Evolutionary conservation across 2,797 vertebrate genomes (phyloP).

Genomic region (Adrianichthys oophorus): DNA sequence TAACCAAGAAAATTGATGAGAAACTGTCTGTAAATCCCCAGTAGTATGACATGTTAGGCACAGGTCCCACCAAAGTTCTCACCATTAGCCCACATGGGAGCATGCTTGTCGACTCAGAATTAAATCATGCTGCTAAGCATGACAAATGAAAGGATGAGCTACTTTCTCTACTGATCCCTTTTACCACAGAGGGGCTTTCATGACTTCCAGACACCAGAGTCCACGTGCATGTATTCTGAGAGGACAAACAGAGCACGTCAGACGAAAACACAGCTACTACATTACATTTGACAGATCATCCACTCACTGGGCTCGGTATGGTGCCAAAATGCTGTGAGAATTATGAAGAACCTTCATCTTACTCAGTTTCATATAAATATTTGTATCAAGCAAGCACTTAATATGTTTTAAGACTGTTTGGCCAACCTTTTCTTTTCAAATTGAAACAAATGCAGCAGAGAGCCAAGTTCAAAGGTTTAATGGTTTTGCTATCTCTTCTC

Average conservation of each 20-base stretch:
- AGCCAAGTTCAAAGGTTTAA: conserved; percentile 43
- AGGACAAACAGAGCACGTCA: conserved; percentile 39
- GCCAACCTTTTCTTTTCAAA: conserved; percentile 22
- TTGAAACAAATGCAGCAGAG: conserved; percentile 21
- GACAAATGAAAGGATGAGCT: conserved; percentile 4
- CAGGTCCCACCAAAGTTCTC: neutral
- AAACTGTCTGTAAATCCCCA: too few relatives aligned
- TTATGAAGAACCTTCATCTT: conserved; percentile 29
- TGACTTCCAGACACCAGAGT: conserved; percentile 7
- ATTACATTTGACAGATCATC: conserved; percentile 35
- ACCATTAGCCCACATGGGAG: neutral
- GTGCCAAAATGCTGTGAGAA: conserved; percentile 33
- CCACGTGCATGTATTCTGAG: conserved; percentile 8
- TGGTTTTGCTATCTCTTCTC: conserved; percentile 35
- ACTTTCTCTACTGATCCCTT: conserved; percentile 1
- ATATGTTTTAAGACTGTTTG: neutral
- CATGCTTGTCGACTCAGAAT: neutral
- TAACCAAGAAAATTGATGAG: too few relatives aligned
- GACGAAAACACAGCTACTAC: conserved; percentile 30
- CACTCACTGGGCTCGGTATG: conserved; percentile 26
- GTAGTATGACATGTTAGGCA: neutral
- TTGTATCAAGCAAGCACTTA: too few relatives aligned
- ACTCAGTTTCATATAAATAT: conserved; percentile 21
- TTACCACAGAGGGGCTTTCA: conserved; percentile 1
- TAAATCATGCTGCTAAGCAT: neutral